These are phyloP conservation scores for Ceratina calcarata DNA, from an alignment of 1,140 invertebrate species.

Conservation along the genomic window DNA sequence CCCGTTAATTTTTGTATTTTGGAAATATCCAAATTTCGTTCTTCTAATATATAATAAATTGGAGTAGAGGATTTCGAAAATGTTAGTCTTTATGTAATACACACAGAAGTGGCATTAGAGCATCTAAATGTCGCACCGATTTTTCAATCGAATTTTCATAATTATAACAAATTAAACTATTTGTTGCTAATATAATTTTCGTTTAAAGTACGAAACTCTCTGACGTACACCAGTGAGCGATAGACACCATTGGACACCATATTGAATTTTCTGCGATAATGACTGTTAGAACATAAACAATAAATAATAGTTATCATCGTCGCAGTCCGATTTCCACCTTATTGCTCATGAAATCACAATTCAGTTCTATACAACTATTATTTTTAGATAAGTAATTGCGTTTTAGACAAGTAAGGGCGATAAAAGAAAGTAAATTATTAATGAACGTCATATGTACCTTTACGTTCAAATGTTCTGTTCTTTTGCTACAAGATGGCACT, in stretches of 20 bases:
- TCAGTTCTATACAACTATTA: not conserved
- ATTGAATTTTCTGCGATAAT: conserved; percentile 69
- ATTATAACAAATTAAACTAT: conserved; percentile 56
- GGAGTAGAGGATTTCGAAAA: conserved; percentile 14
- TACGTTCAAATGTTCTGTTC: not conserved
- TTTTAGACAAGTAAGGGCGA: too few relatives aligned
- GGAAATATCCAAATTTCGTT: conserved; percentile 13
- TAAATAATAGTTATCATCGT: conserved; percentile 8
- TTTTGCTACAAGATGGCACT: not conserved
- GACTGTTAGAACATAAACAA: conserved; percentile 23
- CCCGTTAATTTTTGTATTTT: conserved; percentile 30
- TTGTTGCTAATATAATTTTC: conserved; percentile 46
- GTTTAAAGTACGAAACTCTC: conserved; percentile 58
- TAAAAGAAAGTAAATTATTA: too few relatives aligned
- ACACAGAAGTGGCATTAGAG: conserved; percentile 38
- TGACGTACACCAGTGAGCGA: conserved; percentile 62
- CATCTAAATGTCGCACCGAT: conserved; percentile 41
- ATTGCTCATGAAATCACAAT: too few relatives aligned
- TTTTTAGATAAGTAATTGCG: too few relatives aligned
- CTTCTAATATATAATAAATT: conserved; percentile 12
- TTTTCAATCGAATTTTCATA: conserved; percentile 76
- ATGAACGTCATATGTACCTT: too few relatives aligned
- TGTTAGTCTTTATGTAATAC: not conserved
- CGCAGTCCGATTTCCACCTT: too few relatives aligned
- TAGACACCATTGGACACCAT: conserved; percentile 76